phyloP scores from a whole-genome alignment of 2,888 invertebrate genomes.

The Pammene aurita region DNA sequence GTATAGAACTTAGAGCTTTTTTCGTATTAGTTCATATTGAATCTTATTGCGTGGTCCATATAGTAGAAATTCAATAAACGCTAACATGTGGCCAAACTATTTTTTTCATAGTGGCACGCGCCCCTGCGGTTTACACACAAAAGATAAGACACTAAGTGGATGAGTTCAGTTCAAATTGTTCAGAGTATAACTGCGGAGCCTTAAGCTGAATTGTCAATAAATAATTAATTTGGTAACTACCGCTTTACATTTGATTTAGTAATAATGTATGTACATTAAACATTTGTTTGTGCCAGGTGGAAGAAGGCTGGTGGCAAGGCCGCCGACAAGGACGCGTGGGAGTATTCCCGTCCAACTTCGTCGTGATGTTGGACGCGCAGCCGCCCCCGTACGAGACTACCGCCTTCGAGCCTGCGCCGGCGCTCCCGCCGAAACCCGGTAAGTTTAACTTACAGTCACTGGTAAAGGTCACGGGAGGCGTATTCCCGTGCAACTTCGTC shows the following conservation, averaged over 20 bases:
- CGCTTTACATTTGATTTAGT: too few relatives aligned
- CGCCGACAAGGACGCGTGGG: conserved; percentile 90
- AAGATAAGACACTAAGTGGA: too few relatives aligned
- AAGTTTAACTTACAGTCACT: conserved; percentile 23
- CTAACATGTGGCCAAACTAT: too few relatives aligned
- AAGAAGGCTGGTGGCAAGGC: conserved; percentile 96
- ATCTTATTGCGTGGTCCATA: too few relatives aligned
- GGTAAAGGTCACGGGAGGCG: conserved; percentile 78
- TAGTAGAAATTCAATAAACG: too few relatives aligned
- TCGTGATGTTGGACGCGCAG: conserved; percentile 84
- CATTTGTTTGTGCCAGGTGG: conserved; percentile 72
- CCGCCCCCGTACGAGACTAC: conserved; percentile 53
- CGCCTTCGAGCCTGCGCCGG: conserved; percentile 82
- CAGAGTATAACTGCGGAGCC: too few relatives aligned
- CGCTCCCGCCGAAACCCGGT: conserved; percentile 91
- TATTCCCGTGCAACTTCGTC: conserved; percentile 86
- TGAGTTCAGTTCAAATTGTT: too few relatives aligned
- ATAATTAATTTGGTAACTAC: neutral
- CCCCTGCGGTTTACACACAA: too few relatives aligned
- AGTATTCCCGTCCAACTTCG: conserved; percentile 98
- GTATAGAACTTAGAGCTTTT: too few relatives aligned
- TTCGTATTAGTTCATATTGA: too few relatives aligned
- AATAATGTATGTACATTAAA: neutral
- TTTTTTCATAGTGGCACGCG: too few relatives aligned
- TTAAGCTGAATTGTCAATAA: neutral